Base-by-base conservation (phyloP, 1,140 invertebrate genomes). In the Diplogasteroides magnus region DNA sequence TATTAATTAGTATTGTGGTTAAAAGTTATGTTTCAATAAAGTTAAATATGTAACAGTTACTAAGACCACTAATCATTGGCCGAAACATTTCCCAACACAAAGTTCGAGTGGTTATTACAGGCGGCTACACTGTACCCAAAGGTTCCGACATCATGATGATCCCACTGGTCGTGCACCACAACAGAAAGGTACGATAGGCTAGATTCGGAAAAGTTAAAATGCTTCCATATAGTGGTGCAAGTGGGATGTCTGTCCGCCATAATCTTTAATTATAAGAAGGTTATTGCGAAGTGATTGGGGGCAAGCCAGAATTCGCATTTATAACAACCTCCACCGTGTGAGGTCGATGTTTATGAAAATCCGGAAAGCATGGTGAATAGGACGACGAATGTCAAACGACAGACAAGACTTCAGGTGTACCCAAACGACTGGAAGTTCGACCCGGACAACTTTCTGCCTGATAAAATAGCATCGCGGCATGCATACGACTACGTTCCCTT, bases 381-480 rank as follows among this genome's bases (percentile, higher is more conserved):
- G n/a, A n/a, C n/a, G n/a, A n/a, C n/a, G n/a, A n/a, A 48, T 48
- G 37, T 19, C 6, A 48, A 48, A 48, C 19, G 19, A 48, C 37
- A 48, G 37, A 19, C 37, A 19, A 48, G 37, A 48, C 19, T 48
- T 48, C 37, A 48, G 37, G 37, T 48, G 37, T 48, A 19, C 83
- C 88, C 90, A 0, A 90, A 96, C 80, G 91, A 93, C 0, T 86
- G 90, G 32, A 87, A 85, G 65, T 97, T 94, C 82, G 87, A 95
- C 85, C 93, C 94, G 0, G 92, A 96, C 73, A 90, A 93, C 79
- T 97, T 96, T 86, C 85, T 93, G 58, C 89, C 90, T 0, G 92
- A 94, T 83, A 89, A 88, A 69, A 88, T 88, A 64, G 60, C 74
- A 26, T 72, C 76, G 19, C 79, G 83, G 63, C 84, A 85, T 74